Evolutionary conservation across 2,113 vertebrate genomes (phyloP).

Genomic region (Anhinga rufa): DNA sequence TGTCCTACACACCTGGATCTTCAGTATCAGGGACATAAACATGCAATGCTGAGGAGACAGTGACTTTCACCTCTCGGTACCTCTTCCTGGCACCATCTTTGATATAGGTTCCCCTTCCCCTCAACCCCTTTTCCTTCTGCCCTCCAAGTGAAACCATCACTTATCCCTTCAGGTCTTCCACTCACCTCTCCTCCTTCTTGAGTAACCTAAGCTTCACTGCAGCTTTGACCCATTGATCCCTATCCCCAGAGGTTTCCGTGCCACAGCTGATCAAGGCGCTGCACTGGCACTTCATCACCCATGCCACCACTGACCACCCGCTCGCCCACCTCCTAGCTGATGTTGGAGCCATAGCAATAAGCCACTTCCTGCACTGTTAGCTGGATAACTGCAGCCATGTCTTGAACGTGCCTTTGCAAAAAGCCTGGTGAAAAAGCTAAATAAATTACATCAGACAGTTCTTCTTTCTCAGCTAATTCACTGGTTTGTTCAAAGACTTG

Average conservation of each 20-base stretch:
- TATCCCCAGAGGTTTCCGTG: not conserved
- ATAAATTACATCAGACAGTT: not conserved
- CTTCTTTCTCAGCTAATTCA: not conserved
- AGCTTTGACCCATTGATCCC: not conserved
- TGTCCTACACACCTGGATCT: not conserved
- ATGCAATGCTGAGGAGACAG: not conserved
- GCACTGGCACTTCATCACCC: not conserved
- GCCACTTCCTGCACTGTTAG: not conserved
- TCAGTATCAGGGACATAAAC: not conserved
- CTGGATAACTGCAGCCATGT: not conserved
- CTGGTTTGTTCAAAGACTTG: not conserved
- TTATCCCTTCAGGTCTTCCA: not conserved
- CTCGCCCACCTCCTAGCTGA: rapidly evolving
- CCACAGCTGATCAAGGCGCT: not conserved
- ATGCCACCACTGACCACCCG: not conserved
- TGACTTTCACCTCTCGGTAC: not conserved
- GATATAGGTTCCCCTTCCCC: not conserved
- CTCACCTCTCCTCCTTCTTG: not conserved
- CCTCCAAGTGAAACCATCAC: not conserved
- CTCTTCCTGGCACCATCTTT: not conserved
- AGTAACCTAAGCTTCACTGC: not conserved
- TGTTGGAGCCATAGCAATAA: not conserved
- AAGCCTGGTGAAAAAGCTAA: not conserved
- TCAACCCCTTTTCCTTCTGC: not conserved
- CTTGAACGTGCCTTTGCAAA: not conserved